Evolutionary conservation across 53 echinoderm and acorn worm genomes (phyloP).

Genomic region (Luidia sarsii): DNA sequence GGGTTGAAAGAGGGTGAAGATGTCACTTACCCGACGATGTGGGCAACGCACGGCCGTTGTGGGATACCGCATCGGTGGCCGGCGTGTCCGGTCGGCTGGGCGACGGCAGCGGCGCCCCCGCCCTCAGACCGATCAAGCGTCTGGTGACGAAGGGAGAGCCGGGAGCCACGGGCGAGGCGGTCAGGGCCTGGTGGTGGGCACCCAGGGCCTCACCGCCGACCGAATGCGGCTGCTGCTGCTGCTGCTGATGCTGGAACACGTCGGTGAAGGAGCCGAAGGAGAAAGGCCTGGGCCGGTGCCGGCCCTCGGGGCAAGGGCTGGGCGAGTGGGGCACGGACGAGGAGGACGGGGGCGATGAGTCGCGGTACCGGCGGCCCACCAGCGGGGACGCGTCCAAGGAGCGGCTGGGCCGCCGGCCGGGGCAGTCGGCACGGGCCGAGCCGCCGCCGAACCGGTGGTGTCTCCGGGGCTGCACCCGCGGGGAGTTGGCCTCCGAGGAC

Average conservation of each 20-base stretch:
- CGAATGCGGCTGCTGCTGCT: too few relatives aligned
- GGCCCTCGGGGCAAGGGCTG: background rate
- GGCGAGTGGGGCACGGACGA: background rate
- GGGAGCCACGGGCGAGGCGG: background rate
- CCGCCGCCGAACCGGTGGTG: background rate
- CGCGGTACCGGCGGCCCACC: constrained; percentile 4
- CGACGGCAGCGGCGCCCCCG: background rate
- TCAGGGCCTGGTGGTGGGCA: background rate
- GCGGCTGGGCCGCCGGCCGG: constrained; percentile 25
- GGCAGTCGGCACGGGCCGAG: too few relatives aligned
- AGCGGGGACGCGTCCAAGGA: constrained; percentile 30
- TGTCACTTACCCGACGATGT: constrained; percentile 24
- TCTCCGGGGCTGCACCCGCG: background rate
- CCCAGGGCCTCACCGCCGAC: too few relatives aligned
- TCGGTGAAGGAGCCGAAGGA: constrained; percentile 36
- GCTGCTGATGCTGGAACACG: background rate
- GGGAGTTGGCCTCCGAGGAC: constrained; percentile 38
- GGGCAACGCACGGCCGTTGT: background rate
- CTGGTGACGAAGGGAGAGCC: constrained; percentile 11
- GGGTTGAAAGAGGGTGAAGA: background rate
- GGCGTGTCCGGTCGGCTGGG: constrained; percentile 42
- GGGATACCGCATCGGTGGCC: constrained; percentile 20
- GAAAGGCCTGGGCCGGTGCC: constrained; percentile 19
- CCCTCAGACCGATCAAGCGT: background rate
- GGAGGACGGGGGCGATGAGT: background rate